Base-by-base conservation (phyloP, 1,140 invertebrate species). In the Drosophila pandora region DNA sequence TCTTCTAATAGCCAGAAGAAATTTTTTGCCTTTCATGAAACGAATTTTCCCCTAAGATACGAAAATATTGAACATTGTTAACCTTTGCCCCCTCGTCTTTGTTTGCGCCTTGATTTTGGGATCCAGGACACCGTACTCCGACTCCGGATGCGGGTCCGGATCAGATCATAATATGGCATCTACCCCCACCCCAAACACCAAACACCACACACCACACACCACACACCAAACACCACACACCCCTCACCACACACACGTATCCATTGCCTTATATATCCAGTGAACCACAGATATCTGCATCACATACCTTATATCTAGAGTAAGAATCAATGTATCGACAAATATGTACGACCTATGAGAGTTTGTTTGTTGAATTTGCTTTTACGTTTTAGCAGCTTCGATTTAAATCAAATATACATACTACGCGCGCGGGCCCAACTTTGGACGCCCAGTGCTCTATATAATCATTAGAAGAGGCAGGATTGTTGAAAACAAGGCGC, bases 351-450 rank as follows among this genome's bases (percentile, higher is more conserved):
- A 63, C 53, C 39, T 58, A 61, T 48, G 32, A 53, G 53, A 72
- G 76, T 89, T 84, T 88, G 84, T 89, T 82, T 89, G 85, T 84
- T 84, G 61, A 79, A 88, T 89, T 89, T 88, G 84, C 85, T 88
- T 89, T 80, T 71, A 74, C 64, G 70, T 79, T 83, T 88, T 88
- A 88, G 84, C 84, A 88, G 84, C 84, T 89, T 89, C 69, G 72
- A 87, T 79, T 87, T 87, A 88, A 85, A 85, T 88, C 82, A 88
- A 85, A 88, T 85, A 82, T 85, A 85, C 83, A 75, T 74, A 74
- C 54, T 74, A 34, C 37, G 76, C 50, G 76, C 17, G 74, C 47
- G 54, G 41, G 10, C 17, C 34, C 54, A 48, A 41, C 21, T 54
- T 75, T 32, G 28, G 25, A 61, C 13, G n/a, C 41, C 41, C 4